A percentile compares a stretch with the other conserved stretches of the same genome.
Evolutionary conservation across 1,140 invertebrate genomes (phyloP).

Genomic region (Ephestia elutella): DNA sequence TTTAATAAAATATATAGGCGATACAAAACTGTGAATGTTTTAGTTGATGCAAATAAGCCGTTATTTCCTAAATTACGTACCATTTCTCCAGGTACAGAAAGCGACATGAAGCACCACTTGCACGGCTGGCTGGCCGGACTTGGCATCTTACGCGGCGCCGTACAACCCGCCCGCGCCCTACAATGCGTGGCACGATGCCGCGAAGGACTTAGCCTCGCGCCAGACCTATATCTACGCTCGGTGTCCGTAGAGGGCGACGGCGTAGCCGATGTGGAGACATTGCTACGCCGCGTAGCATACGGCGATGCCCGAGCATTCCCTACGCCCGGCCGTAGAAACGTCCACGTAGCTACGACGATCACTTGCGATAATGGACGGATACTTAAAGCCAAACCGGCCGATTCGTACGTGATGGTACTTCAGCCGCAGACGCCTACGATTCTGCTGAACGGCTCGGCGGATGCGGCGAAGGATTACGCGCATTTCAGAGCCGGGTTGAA

Average conservation of each 20-base stretch:
- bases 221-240: slow-evolving; percentile 83
- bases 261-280: slow-evolving; percentile 89
- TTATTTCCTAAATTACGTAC: no score
- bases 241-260: slow-evolving; percentile 94
- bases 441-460: slow-evolving; percentile 86
- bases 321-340: slow-evolving; percentile 91
- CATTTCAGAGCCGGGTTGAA: slow-evolving; percentile 88
- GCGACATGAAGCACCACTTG: slow-evolving; percentile 91
- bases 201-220: slow-evolving; percentile 49
- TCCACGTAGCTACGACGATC: slow-evolving; percentile 87
- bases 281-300: slow-evolving; percentile 92
- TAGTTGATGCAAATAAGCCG: no score
- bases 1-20: no score
- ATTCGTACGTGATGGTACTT: slow-evolving; percentile 91
- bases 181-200: slow-evolving; percentile 83
- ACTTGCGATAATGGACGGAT: slow-evolving; percentile 82
- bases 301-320: slow-evolving; percentile 92
- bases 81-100: slow-evolving; percentile 80
- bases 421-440: slow-evolving; percentile 90
- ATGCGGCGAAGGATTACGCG: slow-evolving; percentile 88
- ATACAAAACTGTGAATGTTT: no score
- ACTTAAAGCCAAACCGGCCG: slow-evolving; percentile 78
- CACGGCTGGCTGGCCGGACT: slow-evolving; percentile 91
- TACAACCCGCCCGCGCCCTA: slow-evolving; percentile 87
- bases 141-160: slow-evolving; percentile 84